Evolutionary conservation across 2,113 vertebrate genomes (phyloP), one percentile per base, ranked within the genome.

Genomic region (Apteryx owenii): DNA sequence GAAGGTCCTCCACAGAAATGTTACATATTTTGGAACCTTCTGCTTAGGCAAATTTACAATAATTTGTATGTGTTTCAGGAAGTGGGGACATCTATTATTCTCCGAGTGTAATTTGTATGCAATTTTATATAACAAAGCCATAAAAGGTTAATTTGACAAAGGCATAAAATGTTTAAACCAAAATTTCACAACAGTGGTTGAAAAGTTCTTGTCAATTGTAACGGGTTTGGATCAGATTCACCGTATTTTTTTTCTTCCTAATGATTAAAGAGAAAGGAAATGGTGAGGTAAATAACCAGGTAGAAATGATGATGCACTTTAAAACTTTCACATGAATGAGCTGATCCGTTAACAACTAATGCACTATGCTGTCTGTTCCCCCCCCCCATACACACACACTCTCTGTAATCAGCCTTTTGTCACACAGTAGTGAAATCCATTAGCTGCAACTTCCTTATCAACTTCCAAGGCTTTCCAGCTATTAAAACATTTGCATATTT

Each of bases 371-470:
- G 50, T 38, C 36, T 7, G 7, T 38, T 38, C 36, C 36, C 58
- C 71, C 61, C n/a, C 16, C 33, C 12, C 20, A 4, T 8, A 54
- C 7, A 15, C 2, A 9, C 17, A 14, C 44, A 8, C 1, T 2
- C 6, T 17, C 26, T 17, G 73, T 96, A 93, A 96, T 93, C 96
- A 95, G 96, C 85, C 95, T 98, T 97, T 98, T 97, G 97, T 97
- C 98, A 98, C 95, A 96, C 96, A 97, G 95, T 53, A 97, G 90
- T 95, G 96, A 98, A 97, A 98, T 97, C 97, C 97, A 98, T 98
- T 97, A 98, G 96, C 97, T 89, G 80, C 92, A 91, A 95, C 95
- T 94, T 26, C 83, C 61, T 69, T 46, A 87, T 78, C 81, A 97
- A 92, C 93, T 97, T 97, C 83, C 77, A 94, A 83, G 80, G 91